Percentiles rank a stretch among this genome's conserved stretches.
Conservation (phyloP, 2,888 invertebrate genomes). For the Drosophila affinis region DNA sequence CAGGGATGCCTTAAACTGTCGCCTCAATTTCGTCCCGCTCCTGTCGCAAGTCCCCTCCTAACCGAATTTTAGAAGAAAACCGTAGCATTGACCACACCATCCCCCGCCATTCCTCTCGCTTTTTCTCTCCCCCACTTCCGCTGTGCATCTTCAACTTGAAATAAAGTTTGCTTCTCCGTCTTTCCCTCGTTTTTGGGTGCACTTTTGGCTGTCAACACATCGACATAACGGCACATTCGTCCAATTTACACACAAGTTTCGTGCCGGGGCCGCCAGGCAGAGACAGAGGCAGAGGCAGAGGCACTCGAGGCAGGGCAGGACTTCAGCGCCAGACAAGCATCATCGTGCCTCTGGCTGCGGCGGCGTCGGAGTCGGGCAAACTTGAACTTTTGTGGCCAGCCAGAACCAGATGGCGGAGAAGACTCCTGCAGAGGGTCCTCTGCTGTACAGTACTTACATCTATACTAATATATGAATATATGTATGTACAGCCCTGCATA, state of each 20-base stretch:
- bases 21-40: neutral
- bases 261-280: constrained; percentile 45
- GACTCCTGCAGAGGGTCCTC: constrained; percentile 45
- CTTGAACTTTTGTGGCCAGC: constrained; percentile 75
- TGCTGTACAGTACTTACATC: constrained; percentile 26
- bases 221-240: constrained; percentile 75
- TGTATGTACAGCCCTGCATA: constrained; percentile 3
- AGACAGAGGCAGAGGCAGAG: constrained; percentile 25
- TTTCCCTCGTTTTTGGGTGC: constrained; percentile 39
- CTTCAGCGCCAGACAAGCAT: constrained; percentile 65
- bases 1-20: constrained; percentile 7
- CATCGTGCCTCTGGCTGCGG: constrained; percentile 5
- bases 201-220: constrained; percentile 75
- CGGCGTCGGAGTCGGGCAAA: constrained; percentile 54
- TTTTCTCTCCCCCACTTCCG: neutral
- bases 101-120: constrained; percentile 10
- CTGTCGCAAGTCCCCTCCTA: no score
- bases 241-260: constrained; percentile 71
- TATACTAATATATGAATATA: constrained; percentile 16
- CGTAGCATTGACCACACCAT: constrained; percentile 61
- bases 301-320: constrained; percentile 58
- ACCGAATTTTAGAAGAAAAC: constrained; percentile 22
- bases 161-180: constrained; percentile 34
- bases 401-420: constrained; percentile 45
- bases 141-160: constrained; percentile 42